Conservation (phyloP, 2,113 vertebrate species). For the Butastur rufipennis region DNA sequence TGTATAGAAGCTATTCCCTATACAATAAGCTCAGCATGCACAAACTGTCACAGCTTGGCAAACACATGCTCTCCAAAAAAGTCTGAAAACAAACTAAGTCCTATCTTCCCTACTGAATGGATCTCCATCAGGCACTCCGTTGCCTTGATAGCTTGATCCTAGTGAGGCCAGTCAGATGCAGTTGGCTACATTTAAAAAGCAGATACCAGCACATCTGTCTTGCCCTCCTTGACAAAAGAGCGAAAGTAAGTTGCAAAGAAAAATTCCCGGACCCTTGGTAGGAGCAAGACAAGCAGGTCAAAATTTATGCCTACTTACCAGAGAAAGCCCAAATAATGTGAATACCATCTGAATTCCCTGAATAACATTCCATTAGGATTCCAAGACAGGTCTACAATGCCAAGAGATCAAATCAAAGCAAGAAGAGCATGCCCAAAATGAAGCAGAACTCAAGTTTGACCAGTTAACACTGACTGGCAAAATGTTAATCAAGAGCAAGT, state of each 20-base stretch:
- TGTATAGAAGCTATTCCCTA: background rate
- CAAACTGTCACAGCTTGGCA: background rate
- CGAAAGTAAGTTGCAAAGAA: background rate
- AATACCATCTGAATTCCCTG: background rate
- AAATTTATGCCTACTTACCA: background rate
- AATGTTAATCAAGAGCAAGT: background rate
- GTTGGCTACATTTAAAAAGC: background rate
- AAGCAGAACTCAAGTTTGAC: background rate
- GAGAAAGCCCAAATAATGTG: background rate
- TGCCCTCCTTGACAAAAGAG: background rate
- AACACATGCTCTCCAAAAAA: background rate
- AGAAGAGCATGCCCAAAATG: background rate
- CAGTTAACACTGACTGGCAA: background rate
- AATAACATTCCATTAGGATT: background rate
- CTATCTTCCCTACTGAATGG: background rate
- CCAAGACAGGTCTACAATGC: background rate
- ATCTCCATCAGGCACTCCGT: background rate
- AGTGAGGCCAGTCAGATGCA: background rate
- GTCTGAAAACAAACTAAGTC: background rate
- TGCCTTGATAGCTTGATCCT: background rate
- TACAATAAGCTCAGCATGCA: background rate
- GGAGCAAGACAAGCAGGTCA: background rate
- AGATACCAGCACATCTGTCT: background rate
- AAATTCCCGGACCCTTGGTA: background rate
- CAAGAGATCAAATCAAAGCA: background rate